Percentiles rank a stretch among this genome's conserved stretches.
These are phyloP conservation scores for Cataglyphis altisquamis DNA, from an alignment of 2,888 invertebrate genomes.

Conservation along the genomic window DNA sequence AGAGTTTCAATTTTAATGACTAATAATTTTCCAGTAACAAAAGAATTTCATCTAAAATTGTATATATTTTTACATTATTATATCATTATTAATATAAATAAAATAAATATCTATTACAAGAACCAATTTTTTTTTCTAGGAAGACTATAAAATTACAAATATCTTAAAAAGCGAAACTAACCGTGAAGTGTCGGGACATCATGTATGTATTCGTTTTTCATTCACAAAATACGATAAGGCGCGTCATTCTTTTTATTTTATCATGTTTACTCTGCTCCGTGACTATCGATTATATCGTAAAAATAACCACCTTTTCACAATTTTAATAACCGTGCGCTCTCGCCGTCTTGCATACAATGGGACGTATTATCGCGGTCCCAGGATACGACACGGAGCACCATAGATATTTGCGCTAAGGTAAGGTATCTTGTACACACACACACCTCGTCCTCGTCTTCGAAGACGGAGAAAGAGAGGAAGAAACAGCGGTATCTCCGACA, in stretches of 20 bases:
- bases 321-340: conserved; percentile 72
- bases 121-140: neutral
- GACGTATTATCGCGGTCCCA: conserved; percentile 78
- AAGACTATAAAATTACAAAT: neutral
- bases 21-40: neutral
- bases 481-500: conserved; percentile 80
- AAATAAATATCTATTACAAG: too few relatives aligned
- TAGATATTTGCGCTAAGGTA: conserved; percentile 81
- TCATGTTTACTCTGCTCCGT: conserved; percentile 11
- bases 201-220: neutral
- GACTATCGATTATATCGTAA: conserved; percentile 40
- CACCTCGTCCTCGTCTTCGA: conserved; percentile 39
- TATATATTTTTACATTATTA: neutral
- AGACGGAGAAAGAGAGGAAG: conserved; percentile 54
- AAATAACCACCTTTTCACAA: conserved; percentile 52
- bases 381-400: conserved; percentile 77
- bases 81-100: neutral
- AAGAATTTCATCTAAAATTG: neutral
- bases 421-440: conserved; percentile 83
- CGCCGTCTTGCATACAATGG: conserved; percentile 75
- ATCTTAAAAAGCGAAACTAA: neutral
- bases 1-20: neutral
- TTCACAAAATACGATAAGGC: neutral
- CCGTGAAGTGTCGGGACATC: neutral
- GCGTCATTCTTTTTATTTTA: conserved; percentile 7